phyloP scores from a whole-genome alignment of 2,797 vertebrate species.

The Lagorchestes hirsutus region DNA sequence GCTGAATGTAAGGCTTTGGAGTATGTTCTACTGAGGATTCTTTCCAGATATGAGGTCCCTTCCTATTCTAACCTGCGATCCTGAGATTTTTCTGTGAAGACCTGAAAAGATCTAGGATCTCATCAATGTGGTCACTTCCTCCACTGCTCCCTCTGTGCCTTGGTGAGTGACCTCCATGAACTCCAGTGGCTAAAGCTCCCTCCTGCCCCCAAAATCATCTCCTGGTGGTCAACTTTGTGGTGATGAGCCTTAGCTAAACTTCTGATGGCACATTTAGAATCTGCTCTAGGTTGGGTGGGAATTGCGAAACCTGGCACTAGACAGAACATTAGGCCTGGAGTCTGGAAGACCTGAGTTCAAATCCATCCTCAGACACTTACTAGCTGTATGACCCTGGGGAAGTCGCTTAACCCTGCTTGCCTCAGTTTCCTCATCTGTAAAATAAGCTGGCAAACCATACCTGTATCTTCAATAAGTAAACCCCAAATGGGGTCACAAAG shows the following conservation, averaged over 20 bases:
- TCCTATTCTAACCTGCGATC: neutral
- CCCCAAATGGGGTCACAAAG: neutral
- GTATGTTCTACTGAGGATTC: neutral
- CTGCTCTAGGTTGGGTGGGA: neutral
- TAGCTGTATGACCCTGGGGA: neutral
- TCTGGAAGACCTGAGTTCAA: neutral
- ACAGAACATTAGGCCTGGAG: neutral
- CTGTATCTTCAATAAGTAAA: neutral
- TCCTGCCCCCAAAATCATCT: neutral
- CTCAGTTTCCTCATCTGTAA: neutral
- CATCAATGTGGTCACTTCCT: neutral
- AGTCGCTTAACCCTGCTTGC: neutral
- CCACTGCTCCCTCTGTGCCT: neutral
- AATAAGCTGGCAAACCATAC: neutral
- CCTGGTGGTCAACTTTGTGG: neutral
- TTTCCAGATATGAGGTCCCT: neutral
- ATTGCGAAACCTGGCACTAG: neutral
- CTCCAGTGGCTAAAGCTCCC: neutral
- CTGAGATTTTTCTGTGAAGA: neutral
- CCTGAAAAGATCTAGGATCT: neutral
- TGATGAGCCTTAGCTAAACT: neutral
- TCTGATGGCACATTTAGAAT: neutral
- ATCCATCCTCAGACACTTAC: neutral
- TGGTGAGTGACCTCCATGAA: neutral
- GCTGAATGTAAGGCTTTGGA: neutral